Base-by-base conservation (phyloP, 2,113 vertebrate species). In the Lophotis ruficrista region DNA sequence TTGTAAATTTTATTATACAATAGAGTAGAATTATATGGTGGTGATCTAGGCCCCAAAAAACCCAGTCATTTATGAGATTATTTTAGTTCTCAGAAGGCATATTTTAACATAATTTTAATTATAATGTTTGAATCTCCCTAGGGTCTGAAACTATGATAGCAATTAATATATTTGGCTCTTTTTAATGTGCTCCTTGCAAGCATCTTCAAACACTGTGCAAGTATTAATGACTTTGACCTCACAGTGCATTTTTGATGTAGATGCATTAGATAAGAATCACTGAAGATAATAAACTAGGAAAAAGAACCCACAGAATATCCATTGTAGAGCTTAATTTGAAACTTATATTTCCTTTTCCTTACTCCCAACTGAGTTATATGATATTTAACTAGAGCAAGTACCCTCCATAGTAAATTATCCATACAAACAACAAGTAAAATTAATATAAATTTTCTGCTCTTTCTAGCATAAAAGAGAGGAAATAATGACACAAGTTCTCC, bases 101-200 rank as follows among this genome's bases (percentile, higher is more conserved):
- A 91, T 75, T 83, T 91, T 62, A 84, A 51, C 38, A 69, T 23
- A 84, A 54, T 21, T 96, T 82, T 93, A 88, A 93, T 95, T 84
- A 68, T 18, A 82, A 37, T 53, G 4, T 80, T 83, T 88, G 28
- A 33, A 68, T 87, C 14, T 93, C 91, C 50, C 70, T 43, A 62
- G 60, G 38, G n/a, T 80, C 23, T 73, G 8, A 12, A 56, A 47
- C 17, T 62, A 12, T 37, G 83, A 27, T 7, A 76, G 13, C 69
- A 96, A 80, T 93, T 92, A 85, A 85, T 88, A 48, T 24, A 88
- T 75, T 88, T 93, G 58, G n/a, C 21, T 51, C 38, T 83, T 85
- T 83, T 35, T 58, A 70, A 71, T 61, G 24, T 56, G 24, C 76
- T 93, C 33, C 19, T 57, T 66, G 45, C n/a, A 85, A 66, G 51